A percentile compares a stretch with the other conserved stretches of the same genome.
Conservation (phyloP, 1,140 invertebrate genomes). For the Drosophila setifemur region DNA sequence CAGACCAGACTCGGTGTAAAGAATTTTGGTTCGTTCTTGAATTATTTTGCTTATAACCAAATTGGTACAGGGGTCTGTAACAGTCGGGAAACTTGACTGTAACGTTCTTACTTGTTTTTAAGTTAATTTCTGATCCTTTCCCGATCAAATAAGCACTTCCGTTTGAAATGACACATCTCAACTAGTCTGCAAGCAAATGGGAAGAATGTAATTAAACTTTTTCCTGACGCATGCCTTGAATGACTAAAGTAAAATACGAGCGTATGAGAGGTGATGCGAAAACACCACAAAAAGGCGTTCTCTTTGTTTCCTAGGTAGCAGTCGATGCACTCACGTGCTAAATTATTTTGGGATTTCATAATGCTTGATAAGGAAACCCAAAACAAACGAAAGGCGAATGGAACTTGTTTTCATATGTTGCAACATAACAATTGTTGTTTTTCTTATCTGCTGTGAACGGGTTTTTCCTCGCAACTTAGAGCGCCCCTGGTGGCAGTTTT, state of each 20-base stretch:
- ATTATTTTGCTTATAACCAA: too few species aligned
- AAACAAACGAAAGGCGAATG: slow-evolving; percentile 52
- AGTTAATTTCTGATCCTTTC: background rate
- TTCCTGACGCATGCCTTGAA: slow-evolving; percentile 42
- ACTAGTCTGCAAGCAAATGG: slow-evolving; percentile 1
- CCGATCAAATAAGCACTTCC: slow-evolving; percentile 9
- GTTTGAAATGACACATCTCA: slow-evolving; percentile 36
- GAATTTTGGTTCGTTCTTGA: too few species aligned
- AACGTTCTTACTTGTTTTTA: too few species aligned
- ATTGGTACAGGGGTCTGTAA: too few species aligned
- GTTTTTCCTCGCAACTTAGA: slow-evolving; percentile 30
- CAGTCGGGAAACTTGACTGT: too few species aligned
- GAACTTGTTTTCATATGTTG: slow-evolving; percentile 64
- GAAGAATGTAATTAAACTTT: slow-evolving; percentile 28
- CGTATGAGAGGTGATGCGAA: slow-evolving; percentile 6
- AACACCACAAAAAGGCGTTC: slow-evolving; percentile 2
- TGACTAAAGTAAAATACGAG: slow-evolving; percentile 41
- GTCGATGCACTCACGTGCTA: slow-evolving; percentile 40
- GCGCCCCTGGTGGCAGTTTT: slow-evolving; percentile 48
- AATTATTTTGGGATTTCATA: slow-evolving; percentile 54
- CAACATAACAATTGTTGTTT: slow-evolving; percentile 47
- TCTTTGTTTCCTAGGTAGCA: slow-evolving; percentile 6
- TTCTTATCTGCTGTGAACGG: slow-evolving; percentile 49
- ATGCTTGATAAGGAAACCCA: slow-evolving; percentile 19
- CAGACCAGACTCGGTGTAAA: too few species aligned